A percentile compares a stretch with the other conserved stretches of the same genome.
Conservation (phyloP, 2,797 vertebrate species). For the Spizella passerina region DNA sequence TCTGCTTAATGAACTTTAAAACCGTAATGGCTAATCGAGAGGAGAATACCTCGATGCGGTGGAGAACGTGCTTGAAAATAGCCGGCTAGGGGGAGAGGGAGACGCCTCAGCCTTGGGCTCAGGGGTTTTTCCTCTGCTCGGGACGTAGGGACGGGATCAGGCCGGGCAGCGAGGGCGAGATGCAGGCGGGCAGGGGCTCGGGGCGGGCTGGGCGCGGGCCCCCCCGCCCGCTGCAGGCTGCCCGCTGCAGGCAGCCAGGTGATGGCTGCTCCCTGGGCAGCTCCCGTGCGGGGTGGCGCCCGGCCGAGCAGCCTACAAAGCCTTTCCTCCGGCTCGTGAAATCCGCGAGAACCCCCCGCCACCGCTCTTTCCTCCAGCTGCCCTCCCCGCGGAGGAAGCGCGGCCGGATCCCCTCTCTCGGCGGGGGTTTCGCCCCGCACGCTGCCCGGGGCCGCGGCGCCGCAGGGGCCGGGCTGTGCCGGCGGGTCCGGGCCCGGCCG, state of each 20-base stretch:
- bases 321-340: constrained; percentile 38
- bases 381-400: neutral
- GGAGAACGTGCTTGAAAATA: neutral
- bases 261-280: neutral
- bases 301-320: neutral
- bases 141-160: neutral
- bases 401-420: neutral
- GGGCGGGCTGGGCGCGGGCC: neutral
- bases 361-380: neutral
- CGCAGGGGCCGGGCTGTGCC: neutral
- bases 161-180: neutral
- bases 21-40: constrained; percentile 22
- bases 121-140: neutral
- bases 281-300: neutral
- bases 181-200: neutral
- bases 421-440: neutral
- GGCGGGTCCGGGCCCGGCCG: neutral
- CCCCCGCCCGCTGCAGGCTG: neutral
- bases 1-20: constrained; percentile 48
- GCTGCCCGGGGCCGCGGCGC: neutral
- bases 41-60: neutral
- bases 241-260: constrained; percentile 32
- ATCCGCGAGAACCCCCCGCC: constrained; percentile 15
- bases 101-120: neutral
- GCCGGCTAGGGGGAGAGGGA: neutral